phyloP scores from a whole-genome alignment of 2,113 vertebrate genomes.

The Spilogale gracilis region DNA sequence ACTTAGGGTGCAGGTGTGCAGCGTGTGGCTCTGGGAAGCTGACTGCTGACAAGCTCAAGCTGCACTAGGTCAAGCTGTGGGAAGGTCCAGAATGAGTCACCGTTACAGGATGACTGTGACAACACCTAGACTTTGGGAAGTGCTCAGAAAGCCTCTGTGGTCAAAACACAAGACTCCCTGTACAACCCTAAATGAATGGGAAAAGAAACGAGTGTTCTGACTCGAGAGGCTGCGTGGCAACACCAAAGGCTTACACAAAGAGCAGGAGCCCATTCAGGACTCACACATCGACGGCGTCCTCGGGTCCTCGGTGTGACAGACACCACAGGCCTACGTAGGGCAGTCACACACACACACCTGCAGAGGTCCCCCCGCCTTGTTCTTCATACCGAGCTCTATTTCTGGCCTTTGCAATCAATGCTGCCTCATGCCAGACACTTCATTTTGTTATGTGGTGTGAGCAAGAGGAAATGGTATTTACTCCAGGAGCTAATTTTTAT shows the following conservation, averaged over 20 bases:
- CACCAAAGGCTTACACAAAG: not conserved
- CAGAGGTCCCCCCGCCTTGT: accelerated
- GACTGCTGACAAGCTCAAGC: not conserved
- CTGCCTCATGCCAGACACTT: slow-evolving; percentile 59
- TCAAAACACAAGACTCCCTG: not conserved
- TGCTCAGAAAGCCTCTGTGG: not conserved
- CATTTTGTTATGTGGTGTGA: slow-evolving; percentile 72
- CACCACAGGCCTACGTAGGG: not conserved
- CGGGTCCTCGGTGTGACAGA: accelerated
- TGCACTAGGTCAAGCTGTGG: not conserved
- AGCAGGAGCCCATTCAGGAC: not conserved
- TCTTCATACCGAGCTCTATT: not conserved
- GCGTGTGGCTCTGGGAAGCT: not conserved
- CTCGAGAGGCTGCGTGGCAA: not conserved
- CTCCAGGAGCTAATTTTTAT: slow-evolving; percentile 61
- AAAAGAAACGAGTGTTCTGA: not conserved
- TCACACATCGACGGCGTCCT: accelerated
- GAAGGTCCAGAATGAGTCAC: not conserved
- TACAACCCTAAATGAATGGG: not conserved
- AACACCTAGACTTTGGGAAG: not conserved
- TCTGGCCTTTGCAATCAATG: not conserved
- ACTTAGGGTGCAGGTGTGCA: accelerated
- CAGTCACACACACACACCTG: not conserved
- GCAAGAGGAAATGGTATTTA: slow-evolving; percentile 72
- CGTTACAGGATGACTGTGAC: not conserved